Evolutionary conservation across 2,113 vertebrate species (phyloP), one percentile per base, ranked within the genome.

Genomic region (Xenopus laevis): DNA sequence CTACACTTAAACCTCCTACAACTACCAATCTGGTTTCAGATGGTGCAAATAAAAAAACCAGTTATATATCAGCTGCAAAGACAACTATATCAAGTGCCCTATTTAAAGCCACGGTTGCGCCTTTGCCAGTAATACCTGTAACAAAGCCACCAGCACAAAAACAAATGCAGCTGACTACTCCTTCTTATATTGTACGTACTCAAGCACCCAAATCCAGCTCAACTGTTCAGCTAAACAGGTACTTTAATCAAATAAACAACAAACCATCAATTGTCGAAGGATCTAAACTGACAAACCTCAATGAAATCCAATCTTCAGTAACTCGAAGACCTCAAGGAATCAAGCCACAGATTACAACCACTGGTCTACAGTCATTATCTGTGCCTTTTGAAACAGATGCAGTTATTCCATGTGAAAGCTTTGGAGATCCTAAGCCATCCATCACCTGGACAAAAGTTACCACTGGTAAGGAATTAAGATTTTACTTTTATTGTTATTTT

Each of bases 361-460:
- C 79, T 30, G 73, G 73, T 0, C 78, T 88, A 9, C 88, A 85
- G 45, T 86, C 84, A 0, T 61, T 94, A 74, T 91, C 89, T 0
- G 81, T 91, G 71, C 82, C 84, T 12, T 93, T 91, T 1, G 94
- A 93, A 82, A 82, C 78, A 1, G 92, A 96, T 70, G 88, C 82
- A 27, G 46, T 82, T 58, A 86, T 98, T 55, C 92, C 92, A n/a
- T 98, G 96, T 79, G 87, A 91, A 65, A 85, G 92, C 0, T 64
- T 75, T 1, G 95, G 95, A 10, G 89, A 92, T 4, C 95, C 95
- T 1, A 86, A 66, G 67, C 94, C 94, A 33, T 89, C 90, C 64
- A 77, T 97, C 64, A 93, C 91, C 15, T 98, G 96, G 96, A 96
- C 92, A 17, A 94, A 94, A 84, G 82, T 93, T 18, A 88, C 93